phyloP scores from a whole-genome alignment of 2,888 invertebrate species.

The Argynnis bischoffii region DNA sequence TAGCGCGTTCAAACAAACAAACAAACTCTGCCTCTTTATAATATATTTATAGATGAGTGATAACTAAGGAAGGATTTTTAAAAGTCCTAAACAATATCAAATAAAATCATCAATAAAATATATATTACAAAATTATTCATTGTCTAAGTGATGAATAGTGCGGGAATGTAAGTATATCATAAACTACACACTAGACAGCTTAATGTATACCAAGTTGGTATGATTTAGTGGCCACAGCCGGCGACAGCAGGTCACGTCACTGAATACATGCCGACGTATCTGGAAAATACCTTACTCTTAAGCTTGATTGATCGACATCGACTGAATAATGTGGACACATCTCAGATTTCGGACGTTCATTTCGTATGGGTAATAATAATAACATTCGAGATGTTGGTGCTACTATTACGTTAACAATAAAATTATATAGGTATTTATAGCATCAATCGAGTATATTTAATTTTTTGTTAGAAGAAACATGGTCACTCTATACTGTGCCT shows the following conservation, averaged over 20 bases:
- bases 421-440: too few relatives aligned
- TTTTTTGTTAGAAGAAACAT: too few relatives aligned
- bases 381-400: not conserved
- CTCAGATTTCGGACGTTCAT: conserved; percentile 10
- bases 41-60: too few relatives aligned
- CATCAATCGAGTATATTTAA: too few relatives aligned
- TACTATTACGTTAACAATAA: too few relatives aligned
- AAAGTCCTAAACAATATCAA: not conserved
- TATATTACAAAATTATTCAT: conserved; percentile 11
- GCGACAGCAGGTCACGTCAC: conserved; percentile 19
- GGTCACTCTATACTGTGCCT: too few relatives aligned
- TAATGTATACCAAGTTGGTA: conserved; percentile 24
- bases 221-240: conserved; percentile 30
- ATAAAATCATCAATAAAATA: not conserved
- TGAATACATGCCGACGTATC: conserved; percentile 17
- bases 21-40: too few relatives aligned
- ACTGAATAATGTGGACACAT: conserved; percentile 27
- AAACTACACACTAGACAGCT: conserved; percentile 21
- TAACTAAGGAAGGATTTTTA: not conserved
- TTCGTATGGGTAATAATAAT: not conserved
- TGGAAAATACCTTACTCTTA: conserved; percentile 32
- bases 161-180: conserved; percentile 18
- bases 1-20: too few relatives aligned
- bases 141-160: conserved; percentile 17
- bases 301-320: conserved; percentile 33